phyloP scores from a whole-genome alignment of 2,888 invertebrate genomes.

The Aricia artaxerxes region DNA sequence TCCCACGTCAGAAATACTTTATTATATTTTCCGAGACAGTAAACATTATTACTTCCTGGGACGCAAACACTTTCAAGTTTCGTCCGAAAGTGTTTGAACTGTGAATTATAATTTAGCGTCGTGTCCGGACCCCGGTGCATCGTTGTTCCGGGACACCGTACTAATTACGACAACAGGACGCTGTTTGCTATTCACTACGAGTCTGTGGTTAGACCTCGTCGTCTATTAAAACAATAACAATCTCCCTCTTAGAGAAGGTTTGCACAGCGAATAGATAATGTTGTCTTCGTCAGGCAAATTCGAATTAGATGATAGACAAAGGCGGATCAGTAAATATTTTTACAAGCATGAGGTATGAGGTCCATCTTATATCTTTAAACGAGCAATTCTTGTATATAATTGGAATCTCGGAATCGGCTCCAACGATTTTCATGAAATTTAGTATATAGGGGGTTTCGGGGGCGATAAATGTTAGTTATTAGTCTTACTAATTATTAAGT shows the following conservation, averaged over 20 bases:
- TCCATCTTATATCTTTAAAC: too few species aligned
- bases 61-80: neutral
- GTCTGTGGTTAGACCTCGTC: neutral
- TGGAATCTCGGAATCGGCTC: too few species aligned
- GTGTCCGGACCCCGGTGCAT: neutral
- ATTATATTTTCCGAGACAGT: neutral
- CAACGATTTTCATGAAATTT: too few species aligned
- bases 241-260: neutral
- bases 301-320: neutral
- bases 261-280: neutral
- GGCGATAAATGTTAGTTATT: too few species aligned
- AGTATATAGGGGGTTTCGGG: too few species aligned
- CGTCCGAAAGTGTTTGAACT: neutral
- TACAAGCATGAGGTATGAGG: too few species aligned
- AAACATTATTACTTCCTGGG: neutral
- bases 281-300: neutral
- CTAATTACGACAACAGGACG: constrained; percentile 2
- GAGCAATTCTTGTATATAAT: too few species aligned
- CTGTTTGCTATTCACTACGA: constrained; percentile 4
- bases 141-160: neutral
- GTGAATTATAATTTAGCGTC: constrained; percentile 6
- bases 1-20: too few species aligned
- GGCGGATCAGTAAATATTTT: neutral
- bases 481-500: too few species aligned
- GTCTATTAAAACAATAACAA: neutral